phyloP scores from a whole-genome alignment of 2,888 invertebrate genomes.

The Drosophila antonietae region DNA sequence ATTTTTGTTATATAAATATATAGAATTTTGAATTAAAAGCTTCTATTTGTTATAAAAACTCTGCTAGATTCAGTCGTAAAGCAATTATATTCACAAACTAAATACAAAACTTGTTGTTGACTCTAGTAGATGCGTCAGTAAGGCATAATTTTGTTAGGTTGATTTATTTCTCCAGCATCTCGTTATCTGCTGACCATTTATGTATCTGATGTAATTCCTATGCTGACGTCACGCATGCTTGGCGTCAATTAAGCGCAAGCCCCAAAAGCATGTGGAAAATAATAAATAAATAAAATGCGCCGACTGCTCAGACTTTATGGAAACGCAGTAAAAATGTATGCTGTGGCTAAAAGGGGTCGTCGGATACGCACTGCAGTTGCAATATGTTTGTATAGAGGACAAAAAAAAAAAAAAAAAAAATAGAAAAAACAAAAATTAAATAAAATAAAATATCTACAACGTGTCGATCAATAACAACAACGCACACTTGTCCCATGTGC shows the following conservation, averaged over 20 bases:
- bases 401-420: slow-evolving; percentile 28
- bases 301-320: slow-evolving; percentile 29
- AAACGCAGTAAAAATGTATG: slow-evolving; percentile 27
- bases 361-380: slow-evolving; percentile 29
- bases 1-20: too few relatives aligned
- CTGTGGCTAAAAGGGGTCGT: slow-evolving; percentile 33
- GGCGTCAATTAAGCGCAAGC: slow-evolving; percentile 47
- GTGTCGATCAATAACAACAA: slow-evolving; percentile 60
- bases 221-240: slow-evolving; percentile 71
- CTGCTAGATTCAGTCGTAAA: too few relatives aligned
- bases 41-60: too few relatives aligned
- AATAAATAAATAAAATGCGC: slow-evolving; percentile 37
- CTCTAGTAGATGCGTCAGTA: neutral
- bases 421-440: slow-evolving; percentile 12
- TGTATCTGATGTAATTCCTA: slow-evolving; percentile 76
- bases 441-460: slow-evolving; percentile 40
- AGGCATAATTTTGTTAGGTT: slow-evolving; percentile 7
- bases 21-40: too few relatives aligned
- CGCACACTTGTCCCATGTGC: slow-evolving; percentile 51
- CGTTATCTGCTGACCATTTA: slow-evolving; percentile 42
- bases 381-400: slow-evolving; percentile 43
- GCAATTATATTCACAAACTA: too few relatives aligned
- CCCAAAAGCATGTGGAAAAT: slow-evolving; percentile 31
- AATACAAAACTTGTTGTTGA: too few relatives aligned
- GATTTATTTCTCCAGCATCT: slow-evolving; percentile 28